phyloP scores from a whole-genome alignment of 1,140 invertebrate genomes.

The Pinna nobilis region DNA sequence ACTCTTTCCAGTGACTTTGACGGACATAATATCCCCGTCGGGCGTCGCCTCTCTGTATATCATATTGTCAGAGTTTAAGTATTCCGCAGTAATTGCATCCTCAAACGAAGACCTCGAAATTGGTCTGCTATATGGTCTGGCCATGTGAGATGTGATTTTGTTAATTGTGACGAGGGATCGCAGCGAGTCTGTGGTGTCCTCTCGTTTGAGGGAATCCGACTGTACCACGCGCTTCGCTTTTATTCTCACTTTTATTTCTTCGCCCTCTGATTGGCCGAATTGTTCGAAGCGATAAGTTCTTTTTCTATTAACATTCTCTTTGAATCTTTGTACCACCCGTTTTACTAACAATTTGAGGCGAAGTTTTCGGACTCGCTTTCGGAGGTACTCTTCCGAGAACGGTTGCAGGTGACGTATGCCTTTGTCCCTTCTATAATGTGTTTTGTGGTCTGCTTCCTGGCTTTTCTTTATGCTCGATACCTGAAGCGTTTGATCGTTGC shows the following conservation, averaged over 20 bases:
- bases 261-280: neutral
- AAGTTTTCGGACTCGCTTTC: slow-evolving; percentile 8
- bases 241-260: slow-evolving; percentile 18
- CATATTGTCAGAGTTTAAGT: neutral
- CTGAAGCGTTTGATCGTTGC: slow-evolving; percentile 8
- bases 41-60: slow-evolving; percentile 6
- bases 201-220: neutral
- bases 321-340: slow-evolving; percentile 13
- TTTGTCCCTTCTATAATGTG: slow-evolving; percentile 8
- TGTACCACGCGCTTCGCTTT: no score
- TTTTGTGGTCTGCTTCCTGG: slow-evolving; percentile 13
- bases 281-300: neutral
- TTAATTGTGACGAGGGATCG: neutral
- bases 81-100: slow-evolving; percentile 16
- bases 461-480: slow-evolving; percentile 16
- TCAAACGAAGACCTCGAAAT: slow-evolving; percentile 10
- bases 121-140: slow-evolving; percentile 1
- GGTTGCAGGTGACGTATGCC: neutral
- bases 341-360: slow-evolving; percentile 18
- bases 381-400: slow-evolving; percentile 9
- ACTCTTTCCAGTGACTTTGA: no score
- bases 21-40: no score
- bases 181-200: neutral
- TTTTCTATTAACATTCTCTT: slow-evolving; percentile 11
- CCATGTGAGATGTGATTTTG: neutral